Evolutionary conservation across 2,888 invertebrate genomes (phyloP).

Genomic region (Andrena minutula): DNA sequence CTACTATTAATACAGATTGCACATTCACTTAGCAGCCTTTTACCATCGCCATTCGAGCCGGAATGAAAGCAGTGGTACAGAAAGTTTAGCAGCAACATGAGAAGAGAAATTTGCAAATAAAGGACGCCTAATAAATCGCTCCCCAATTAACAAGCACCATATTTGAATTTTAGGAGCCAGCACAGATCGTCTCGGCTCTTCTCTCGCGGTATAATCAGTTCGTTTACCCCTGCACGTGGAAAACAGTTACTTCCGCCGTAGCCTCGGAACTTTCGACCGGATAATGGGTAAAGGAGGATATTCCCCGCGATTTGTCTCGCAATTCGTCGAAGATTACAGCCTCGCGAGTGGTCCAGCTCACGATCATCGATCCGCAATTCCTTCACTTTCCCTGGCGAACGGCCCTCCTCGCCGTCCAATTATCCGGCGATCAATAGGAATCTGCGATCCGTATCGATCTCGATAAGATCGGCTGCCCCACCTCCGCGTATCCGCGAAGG

Average conservation of each 20-base stretch:
- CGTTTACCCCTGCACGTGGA: neutral
- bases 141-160: neutral
- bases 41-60: neutral
- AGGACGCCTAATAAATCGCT: conserved; percentile 14
- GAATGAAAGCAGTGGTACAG: neutral
- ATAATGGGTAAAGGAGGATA: neutral
- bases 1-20: neutral
- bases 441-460: conserved; percentile 63
- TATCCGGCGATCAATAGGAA: conserved; percentile 58
- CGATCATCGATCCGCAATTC: conserved; percentile 46
- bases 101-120: conserved; percentile 43
- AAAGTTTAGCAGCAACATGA: conserved; percentile 3
- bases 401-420: conserved; percentile 56
- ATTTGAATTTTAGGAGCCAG: too few relatives aligned
- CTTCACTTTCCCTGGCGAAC: conserved; percentile 53
- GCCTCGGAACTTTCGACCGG: neutral
- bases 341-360: conserved; percentile 14
- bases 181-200: too few relatives aligned
- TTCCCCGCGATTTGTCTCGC: conserved; percentile 25
- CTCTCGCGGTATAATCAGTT: neutral
- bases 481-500: conserved; percentile 29
- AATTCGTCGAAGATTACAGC: conserved; percentile 25
- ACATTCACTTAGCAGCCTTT: conserved; percentile 5
- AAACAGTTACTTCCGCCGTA: neutral
- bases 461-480: conserved; percentile 53